Percentiles rank a stretch among this genome's conserved stretches.
Conservation (phyloP, 2,113 vertebrate species). For the Macaca mulatta region DNA sequence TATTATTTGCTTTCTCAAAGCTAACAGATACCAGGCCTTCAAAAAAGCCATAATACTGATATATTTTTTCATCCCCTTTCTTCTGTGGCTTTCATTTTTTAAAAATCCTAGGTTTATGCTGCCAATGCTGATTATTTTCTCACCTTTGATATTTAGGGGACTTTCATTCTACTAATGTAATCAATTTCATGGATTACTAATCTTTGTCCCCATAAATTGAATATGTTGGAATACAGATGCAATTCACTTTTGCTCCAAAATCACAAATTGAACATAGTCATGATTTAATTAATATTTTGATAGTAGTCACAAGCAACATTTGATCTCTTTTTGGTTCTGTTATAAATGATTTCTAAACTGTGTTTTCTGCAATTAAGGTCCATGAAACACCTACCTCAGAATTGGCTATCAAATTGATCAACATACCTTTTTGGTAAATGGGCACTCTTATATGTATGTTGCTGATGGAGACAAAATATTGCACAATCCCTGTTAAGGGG, state of each 20-base stretch:
- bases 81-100: neutral
- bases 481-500: neutral
- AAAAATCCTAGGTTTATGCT: neutral
- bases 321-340: conserved; percentile 20
- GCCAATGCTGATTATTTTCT: neutral
- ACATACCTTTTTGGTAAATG: neutral
- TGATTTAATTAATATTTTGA: neutral
- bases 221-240: neutral
- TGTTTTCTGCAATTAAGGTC: neutral
- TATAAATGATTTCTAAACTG: conserved; percentile 6
- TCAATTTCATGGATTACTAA: conserved; percentile 19
- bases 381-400: neutral
- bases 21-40: neutral
- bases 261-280: neutral
- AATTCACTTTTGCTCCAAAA: conserved; percentile 5
- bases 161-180: neutral
- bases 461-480: neutral
- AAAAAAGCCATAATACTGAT: neutral
- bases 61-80: neutral
- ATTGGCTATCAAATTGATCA: neutral
- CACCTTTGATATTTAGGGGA: neutral
- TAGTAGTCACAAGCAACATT: conserved; percentile 18
- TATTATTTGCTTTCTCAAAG: neutral
- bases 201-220: neutral
- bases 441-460: neutral